Conservation (phyloP, 2,797 vertebrate genomes). For the Phaenicophaeus curvirostris region DNA sequence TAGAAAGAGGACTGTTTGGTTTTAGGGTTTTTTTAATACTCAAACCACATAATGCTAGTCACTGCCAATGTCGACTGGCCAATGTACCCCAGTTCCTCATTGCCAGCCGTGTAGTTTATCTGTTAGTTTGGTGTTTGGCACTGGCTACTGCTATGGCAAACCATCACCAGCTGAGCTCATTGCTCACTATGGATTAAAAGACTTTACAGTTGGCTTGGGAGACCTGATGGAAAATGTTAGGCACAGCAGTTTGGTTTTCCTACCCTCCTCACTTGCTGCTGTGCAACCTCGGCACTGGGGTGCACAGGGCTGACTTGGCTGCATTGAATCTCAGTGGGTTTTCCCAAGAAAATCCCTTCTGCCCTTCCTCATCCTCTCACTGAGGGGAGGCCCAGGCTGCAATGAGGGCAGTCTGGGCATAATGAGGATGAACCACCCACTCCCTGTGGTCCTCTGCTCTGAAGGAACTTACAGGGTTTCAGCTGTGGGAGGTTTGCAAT, state of each 20-base stretch:
- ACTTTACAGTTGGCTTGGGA: not conserved
- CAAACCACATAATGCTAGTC: not conserved
- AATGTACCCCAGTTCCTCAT: not conserved
- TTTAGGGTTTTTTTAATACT: not conserved
- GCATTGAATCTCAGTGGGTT: rapidly evolving
- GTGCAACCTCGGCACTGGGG: not conserved
- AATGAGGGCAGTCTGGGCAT: rapidly evolving
- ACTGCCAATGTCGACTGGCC: rapidly evolving
- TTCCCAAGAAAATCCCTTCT: not conserved
- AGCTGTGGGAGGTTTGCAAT: not conserved
- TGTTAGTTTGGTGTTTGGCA: not conserved
- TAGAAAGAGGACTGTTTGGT: not conserved
- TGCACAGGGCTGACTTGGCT: not conserved
- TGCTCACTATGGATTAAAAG: not conserved
- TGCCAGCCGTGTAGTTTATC: not conserved
- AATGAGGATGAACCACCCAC: not conserved
- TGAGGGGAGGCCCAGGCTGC: not conserved
- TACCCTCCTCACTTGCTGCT: not conserved
- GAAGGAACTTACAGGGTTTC: not conserved
- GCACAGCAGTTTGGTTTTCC: rapidly evolving
- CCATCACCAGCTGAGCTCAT: not conserved
- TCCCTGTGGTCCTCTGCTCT: not conserved
- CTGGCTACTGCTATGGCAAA: not conserved
- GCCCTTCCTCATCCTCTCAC: not conserved
- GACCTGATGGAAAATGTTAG: not conserved